Evolutionary conservation across 2,797 vertebrate genomes (phyloP).

Genomic region (Cirrhinus molitorella): DNA sequence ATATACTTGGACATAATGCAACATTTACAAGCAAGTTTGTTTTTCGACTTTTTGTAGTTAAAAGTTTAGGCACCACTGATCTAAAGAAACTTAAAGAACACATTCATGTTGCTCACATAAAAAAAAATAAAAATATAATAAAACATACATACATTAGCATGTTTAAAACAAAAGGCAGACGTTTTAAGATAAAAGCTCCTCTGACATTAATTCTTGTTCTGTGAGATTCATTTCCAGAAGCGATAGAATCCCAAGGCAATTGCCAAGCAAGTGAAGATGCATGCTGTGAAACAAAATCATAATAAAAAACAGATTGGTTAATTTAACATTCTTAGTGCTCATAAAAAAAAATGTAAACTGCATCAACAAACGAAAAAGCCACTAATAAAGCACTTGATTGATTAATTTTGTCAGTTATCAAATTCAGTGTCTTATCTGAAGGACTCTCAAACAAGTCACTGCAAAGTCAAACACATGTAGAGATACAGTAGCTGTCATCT

Average conservation of each 20-base stretch:
- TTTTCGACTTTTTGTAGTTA: neutral
- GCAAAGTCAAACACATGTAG: neutral
- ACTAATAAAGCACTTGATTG: neutral
- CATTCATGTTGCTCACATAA: neutral
- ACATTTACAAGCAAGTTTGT: neutral
- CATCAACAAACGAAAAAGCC: neutral
- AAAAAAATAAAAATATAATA: neutral
- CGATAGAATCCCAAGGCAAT: conserved; percentile 91
- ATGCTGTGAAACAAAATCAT: conserved; percentile 76
- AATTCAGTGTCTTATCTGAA: neutral
- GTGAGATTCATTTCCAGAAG: conserved; percentile 85
- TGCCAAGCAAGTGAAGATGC: conserved; percentile 91
- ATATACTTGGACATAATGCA: neutral
- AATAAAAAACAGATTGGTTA: neutral
- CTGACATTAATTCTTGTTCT: neutral
- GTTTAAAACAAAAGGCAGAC: neutral
- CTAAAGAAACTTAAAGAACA: neutral
- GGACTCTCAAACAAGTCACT: neutral
- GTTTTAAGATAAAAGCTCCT: neutral
- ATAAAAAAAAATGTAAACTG: neutral
- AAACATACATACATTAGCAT: neutral
- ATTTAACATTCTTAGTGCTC: neutral
- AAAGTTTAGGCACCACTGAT: neutral
- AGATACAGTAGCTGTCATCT: neutral
- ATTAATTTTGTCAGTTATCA: neutral